Evolutionary conservation across 2,113 vertebrate genomes (phyloP), one percentile per base, ranked within the genome.

Genomic region (Elephantulus edwardii): DNA sequence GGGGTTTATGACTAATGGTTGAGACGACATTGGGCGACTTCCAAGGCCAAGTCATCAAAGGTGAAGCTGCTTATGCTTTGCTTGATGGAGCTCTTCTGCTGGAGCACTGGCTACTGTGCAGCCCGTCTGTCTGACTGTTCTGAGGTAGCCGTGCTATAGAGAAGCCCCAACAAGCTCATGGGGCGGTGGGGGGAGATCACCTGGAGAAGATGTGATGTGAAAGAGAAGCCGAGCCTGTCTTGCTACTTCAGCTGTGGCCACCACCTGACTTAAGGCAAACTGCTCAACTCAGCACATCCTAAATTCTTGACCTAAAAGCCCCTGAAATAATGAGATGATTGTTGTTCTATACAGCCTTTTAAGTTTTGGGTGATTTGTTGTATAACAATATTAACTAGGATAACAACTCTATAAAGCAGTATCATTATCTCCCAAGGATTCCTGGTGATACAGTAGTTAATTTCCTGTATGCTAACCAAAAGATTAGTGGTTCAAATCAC

Each of bases 321-420:
- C 2, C 9, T 30, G 44, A 52, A 40, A 84, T 44, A 48, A 68
- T 50, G 42, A 82, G 70, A 81, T 56, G 16, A 78, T 1, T n/a
- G 22, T 38, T 88, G 40, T 93, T 79, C 46, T 26, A 54, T 35
- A 75, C 89, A 70, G 19, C 46, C 89, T 72, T 28, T n/a, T 5
- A 35, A 48, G 42, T 79, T 58, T 26, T 0, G 10, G n/a, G 54
- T 74, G 82, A 60, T 88, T n/a, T 77, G 40, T 90, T 79, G 70
- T 24, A 2, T 50, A 56, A 58, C 6, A 40, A 38, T 4, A 64
- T 48, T 46, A 77, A 80, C 40, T 42, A 9, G 58, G 70, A 87
- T 28, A 77, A n/a, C 33, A 35, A 83, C 8, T 70, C 10, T 77
- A 26, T 44, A 58, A 68, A 77, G 40, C 6, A 87, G 60, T 16